Evolutionary conservation across 2,113 vertebrate species (phyloP).

Genomic region (Megaptera novaeangliae): DNA sequence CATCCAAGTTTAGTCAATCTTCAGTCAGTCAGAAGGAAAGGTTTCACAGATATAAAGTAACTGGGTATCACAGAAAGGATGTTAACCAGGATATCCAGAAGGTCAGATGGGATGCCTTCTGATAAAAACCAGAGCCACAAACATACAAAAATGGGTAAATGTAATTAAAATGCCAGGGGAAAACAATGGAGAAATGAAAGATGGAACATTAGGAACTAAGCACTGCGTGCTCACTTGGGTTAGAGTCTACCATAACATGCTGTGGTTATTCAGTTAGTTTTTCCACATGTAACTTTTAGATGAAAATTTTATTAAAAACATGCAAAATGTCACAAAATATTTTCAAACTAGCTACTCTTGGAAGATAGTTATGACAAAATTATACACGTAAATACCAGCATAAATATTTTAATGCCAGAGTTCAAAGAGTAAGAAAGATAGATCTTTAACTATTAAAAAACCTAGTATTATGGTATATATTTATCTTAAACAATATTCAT

Average conservation of each 20-base stretch:
- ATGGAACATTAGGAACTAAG: background rate
- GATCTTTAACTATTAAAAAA: background rate
- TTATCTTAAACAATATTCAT: background rate
- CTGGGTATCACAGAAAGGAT: background rate
- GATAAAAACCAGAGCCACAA: background rate
- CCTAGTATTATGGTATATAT: background rate
- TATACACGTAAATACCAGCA: background rate
- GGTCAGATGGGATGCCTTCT: background rate
- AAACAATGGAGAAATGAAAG: background rate
- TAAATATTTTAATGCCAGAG: background rate
- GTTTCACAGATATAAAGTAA: background rate
- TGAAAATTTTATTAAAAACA: background rate
- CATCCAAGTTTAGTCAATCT: background rate
- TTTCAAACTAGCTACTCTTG: conserved; percentile 1
- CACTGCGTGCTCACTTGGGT: background rate
- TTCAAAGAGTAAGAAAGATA: background rate
- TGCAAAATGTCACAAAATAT: background rate
- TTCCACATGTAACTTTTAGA: background rate
- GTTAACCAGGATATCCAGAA: background rate
- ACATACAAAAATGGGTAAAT: background rate
- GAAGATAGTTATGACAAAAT: conserved; percentile 15
- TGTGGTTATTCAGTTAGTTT: background rate
- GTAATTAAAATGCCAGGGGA: background rate
- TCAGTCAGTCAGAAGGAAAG: background rate
- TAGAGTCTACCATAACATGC: background rate